Base-by-base conservation (phyloP, 2,113 vertebrate genomes). In the Ceratotherium simum region DNA sequence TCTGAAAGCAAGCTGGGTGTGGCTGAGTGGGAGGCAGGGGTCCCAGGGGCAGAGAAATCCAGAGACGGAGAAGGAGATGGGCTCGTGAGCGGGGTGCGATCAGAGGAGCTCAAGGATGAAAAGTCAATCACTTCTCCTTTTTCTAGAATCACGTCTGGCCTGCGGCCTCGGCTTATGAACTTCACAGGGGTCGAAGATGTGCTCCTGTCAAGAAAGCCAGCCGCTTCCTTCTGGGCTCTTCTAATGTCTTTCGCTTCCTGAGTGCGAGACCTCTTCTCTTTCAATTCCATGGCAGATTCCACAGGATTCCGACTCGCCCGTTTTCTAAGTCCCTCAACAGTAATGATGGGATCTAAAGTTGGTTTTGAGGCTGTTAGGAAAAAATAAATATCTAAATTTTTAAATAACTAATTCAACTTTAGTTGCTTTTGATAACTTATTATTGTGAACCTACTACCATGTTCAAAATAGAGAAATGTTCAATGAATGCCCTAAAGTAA, bases 221-320 rank as follows among this genome's bases (percentile, higher is more conserved):
- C 99, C 0, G 99, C 99, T 95, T 99, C 99, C 93, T 99, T 99
- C 99, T 99, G 99, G 0, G 99, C 99, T 10, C 99, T 98, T 20
- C 99, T 99, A 95, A 99, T 99, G 14, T 99, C 99, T 98, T 99
- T 99, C 62, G 99, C 99, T 98, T 99, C 99, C 97, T 99, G 99
- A 0, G 99, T 99, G 36, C 99, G 99, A 1, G 99, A 99, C 4
- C 99, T 99, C 97, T 99, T 99, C 98, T 99, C 99, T 97, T 99
- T 99, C 95, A 99, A 98, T 97, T 99, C 99, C 98, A 99, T 99
- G 97, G 99, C 99, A 0, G 98, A 99, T 88, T 99, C 99, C 0
- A 99, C 99, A 0, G 99, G 99, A 97, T 99, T 99, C 3, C 99
- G 98, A 73, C 99, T 99, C 0, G 98, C 99, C 0, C 99, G 99